Evolutionary conservation across 37 sponge, comb jelly and placozoan genomes (phyloP), one percentile per base, ranked within the genome.

Genomic region (Ephydatia muelleri): DNA sequence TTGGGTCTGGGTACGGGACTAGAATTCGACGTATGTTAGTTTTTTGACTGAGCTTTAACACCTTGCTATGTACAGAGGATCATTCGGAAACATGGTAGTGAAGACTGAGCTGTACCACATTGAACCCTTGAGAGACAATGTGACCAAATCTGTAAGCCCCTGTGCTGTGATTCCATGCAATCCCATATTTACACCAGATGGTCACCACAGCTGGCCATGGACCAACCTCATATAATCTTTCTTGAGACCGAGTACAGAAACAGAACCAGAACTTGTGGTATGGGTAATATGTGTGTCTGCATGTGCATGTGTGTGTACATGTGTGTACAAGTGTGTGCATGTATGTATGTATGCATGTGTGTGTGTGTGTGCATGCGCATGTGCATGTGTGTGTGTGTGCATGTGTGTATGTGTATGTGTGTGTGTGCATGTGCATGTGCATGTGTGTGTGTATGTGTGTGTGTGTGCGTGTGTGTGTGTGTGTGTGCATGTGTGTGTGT

Each of bases 211-310:
- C 2, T 68, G 80, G 87, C 37, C n/a, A n/a, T 86, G 87, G 30
- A 79, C 14, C 80, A 80, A 48, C 43, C 66, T 5, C 87, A 86
- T 80, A 76, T 81, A 1, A 28, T 86, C 43, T 86, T 75, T 43
- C 47, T 75, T 65, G 87, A 86, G 23, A 26, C 81, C 65, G 87
- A 86, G 65, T 30, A 72, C 75, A 29, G 14, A 32, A 38, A 21
- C 26, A 33, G 66, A 16, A 38, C 73, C 73, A 78, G 78, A 77
- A 69, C 35, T 49, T 88, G 88, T 77, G 88, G 88, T 82, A 75
- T 12, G 78, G 70, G 37, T 12, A 21, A 3, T 27, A 21, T 30
- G 30, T 71, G 57, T 57, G 57, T 57, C 19, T 57, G 57, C 1
- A 21, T 57, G 57, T 14, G 57, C 16, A 21, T 57, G 57, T 57